phyloP scores from a whole-genome alignment of 2,888 invertebrate species.

The Busseola fusca region DNA sequence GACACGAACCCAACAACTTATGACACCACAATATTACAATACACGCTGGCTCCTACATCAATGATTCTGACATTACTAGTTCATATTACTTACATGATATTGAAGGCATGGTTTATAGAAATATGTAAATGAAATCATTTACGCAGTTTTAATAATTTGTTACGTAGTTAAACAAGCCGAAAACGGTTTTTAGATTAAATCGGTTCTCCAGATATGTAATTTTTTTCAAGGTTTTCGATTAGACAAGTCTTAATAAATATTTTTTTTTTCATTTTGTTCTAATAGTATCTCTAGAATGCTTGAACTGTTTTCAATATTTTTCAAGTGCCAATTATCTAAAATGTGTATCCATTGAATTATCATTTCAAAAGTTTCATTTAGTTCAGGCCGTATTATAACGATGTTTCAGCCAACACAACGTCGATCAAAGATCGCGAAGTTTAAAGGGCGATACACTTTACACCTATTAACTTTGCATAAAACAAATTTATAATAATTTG shows the following conservation, averaged over 20 bases:
- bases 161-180: background rate
- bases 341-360: background rate
- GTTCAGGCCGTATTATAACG: background rate
- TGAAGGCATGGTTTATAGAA: background rate
- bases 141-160: background rate
- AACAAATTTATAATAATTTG: constrained; percentile 61
- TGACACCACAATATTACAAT: constrained; percentile 73
- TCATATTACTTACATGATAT: background rate
- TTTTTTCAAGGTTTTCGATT: background rate
- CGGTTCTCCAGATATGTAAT: background rate
- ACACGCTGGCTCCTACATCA: constrained; percentile 53
- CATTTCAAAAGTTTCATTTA: constrained; percentile 6
- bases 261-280: too few relatives aligned
- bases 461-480: constrained; percentile 51
- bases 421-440: constrained; percentile 11
- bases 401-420: background rate
- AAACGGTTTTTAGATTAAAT: background rate
- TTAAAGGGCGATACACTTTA: constrained; percentile 8
- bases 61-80: constrained; percentile 44
- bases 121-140: background rate
- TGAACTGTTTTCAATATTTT: background rate
- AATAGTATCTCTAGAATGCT: background rate
- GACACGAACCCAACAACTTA: constrained; percentile 80
- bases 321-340: constrained; percentile 3
- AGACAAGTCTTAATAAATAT: too few relatives aligned